Base-by-base conservation (phyloP, 2,113 vertebrate genomes). In the Nesogale talazaci region DNA sequence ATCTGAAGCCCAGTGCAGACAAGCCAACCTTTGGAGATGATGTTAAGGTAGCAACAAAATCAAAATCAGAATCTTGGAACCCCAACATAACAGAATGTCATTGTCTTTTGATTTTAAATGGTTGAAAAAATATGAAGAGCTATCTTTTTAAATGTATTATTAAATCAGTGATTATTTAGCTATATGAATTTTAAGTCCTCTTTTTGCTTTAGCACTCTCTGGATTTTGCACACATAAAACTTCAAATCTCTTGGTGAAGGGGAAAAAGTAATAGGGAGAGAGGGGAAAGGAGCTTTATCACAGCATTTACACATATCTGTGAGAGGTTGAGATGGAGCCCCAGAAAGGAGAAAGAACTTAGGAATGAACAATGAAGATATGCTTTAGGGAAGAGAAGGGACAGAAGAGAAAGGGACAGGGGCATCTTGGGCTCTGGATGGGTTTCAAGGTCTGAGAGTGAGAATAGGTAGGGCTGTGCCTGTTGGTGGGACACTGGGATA, bases 161-260 rank as follows among this genome's bases (percentile, higher is more conserved):
- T 36, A 4, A n/a, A 40, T n/a, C 42, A 69, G 59, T 38, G n/a
- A 31, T 2, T 34, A 19, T 29, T 9, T 4, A 10, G 36, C 52
- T 42, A 31, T 4, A 4, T 9, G 2, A 25, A 1, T 25, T 6
- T 29, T 59, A 25, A 7, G 0, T 5, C 46, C 40, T n/a, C 17
- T 23, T 56, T 46, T 56, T 7, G 38, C 56, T 20, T 16, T 4
- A 23, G 77, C 77, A 42, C 4, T 1, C 15, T 2, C 11, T 3
- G 23, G 34, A 31, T 31, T 56, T 57, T 6, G 0, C n/a, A 27
- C 5, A 16, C 2, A 4, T 40, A 1, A 1, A 11, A 31, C 42
- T 40, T 75, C 16, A 25, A 27, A 42, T 75, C 12, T 25, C 36
- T 40, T 75, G 38, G 36, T 40, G 72, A 75, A 42, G 9, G 40